Evolutionary conservation across 2,888 invertebrate genomes (phyloP).

Genomic region (Mimachlamys varia): DNA sequence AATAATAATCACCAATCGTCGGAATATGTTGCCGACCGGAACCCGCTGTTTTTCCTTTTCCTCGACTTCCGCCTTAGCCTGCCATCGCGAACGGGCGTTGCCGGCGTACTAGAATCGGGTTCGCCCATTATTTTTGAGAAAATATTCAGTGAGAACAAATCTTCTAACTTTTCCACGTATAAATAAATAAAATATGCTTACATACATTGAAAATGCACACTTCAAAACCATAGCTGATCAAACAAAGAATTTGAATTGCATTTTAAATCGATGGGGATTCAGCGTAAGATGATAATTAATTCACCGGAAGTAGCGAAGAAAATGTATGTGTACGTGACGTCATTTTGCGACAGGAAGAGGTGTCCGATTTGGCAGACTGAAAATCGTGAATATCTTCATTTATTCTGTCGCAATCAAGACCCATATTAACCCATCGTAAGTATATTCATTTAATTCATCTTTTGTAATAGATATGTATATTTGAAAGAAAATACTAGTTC

Average conservation of each 20-base stretch:
- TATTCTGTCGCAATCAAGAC: not conserved
- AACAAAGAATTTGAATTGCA: not conserved
- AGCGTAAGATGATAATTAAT: slow-evolving; percentile 9
- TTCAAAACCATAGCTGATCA: not conserved
- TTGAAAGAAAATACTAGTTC: not conserved
- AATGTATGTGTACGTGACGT: slow-evolving; percentile 13
- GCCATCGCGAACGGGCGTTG: too few species aligned
- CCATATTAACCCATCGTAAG: not conserved
- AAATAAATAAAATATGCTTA: not conserved
- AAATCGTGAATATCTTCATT: not conserved
- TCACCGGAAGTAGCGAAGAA: slow-evolving; percentile 9
- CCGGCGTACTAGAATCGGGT: not conserved
- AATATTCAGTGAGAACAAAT: not conserved
- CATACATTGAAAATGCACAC: not conserved
- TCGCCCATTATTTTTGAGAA: not conserved
- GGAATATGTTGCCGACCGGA: too few species aligned
- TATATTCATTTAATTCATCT: not conserved
- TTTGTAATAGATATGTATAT: not conserved
- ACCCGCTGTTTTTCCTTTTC: too few species aligned
- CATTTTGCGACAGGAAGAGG: slow-evolving; percentile 26
- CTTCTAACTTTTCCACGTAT: not conserved
- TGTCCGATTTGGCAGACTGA: slow-evolving; percentile 18
- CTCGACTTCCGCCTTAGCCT: too few species aligned
- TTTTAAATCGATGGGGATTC: not conserved
- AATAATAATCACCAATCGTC: too few species aligned